These are phyloP conservation scores for Adrianichthys oophorus DNA, from an alignment of 2,797 vertebrate genomes.

Conservation along the genomic window DNA sequence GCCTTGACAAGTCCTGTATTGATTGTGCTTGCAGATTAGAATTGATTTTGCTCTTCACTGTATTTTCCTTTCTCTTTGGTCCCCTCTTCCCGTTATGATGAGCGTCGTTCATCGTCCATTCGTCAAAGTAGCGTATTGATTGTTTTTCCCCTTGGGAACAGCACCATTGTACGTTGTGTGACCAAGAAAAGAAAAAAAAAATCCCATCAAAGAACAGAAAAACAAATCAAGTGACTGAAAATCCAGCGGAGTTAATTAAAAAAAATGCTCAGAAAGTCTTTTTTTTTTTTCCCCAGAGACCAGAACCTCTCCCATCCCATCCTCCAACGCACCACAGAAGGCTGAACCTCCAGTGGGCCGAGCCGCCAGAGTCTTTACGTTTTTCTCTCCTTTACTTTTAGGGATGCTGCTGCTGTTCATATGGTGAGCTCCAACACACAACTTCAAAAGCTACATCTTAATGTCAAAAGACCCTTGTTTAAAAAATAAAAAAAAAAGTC, in stretches of 20 bases:
- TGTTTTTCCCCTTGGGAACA: conserved; percentile 11
- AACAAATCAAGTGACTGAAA: background rate
- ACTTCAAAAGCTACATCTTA: conserved; percentile 1
- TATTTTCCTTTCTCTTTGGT: conserved; percentile 49
- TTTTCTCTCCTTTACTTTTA: conserved; percentile 68
- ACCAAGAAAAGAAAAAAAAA: background rate
- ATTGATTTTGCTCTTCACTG: conserved; percentile 61
- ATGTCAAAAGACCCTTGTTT: background rate
- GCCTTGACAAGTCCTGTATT: conserved; percentile 64
- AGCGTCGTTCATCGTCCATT: conserved; percentile 50
- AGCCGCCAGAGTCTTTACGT: conserved; percentile 59
- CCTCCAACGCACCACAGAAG: conserved; percentile 78
- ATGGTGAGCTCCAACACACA: conserved; percentile 55
- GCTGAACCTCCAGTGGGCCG: conserved; percentile 64
- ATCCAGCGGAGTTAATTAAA: conserved; percentile 9
- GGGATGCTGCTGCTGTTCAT: conserved; percentile 72
- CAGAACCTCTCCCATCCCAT: conserved; percentile 77
- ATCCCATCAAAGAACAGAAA: background rate
- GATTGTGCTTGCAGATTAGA: conserved; percentile 66
- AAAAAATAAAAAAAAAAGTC: no score
- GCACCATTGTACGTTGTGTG: conserved; percentile 2
- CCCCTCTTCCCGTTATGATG: conserved; percentile 47
- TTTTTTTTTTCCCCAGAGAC: conserved; percentile 65
- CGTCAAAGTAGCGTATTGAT: conserved; percentile 35
- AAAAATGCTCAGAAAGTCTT: conserved; percentile 9